Conservation (phyloP, 2,888 invertebrate genomes). For the Harpagoxenus sublaevis region DNA sequence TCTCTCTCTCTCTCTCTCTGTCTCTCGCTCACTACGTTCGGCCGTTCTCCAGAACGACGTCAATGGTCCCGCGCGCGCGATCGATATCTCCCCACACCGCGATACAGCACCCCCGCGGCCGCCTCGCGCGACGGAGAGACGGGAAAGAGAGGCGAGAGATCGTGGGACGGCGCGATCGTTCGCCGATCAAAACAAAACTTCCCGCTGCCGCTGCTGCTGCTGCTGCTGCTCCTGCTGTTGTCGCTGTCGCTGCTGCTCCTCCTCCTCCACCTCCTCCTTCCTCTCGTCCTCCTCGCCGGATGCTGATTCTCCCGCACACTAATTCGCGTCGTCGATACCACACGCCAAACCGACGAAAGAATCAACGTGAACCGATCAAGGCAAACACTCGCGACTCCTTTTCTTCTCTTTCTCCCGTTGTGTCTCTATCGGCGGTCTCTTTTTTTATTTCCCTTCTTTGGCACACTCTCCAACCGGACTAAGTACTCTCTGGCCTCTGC, state of each 20-base stretch:
- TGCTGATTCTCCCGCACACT: conserved; percentile 43
- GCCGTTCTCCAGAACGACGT: conserved; percentile 78
- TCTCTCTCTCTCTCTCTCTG: conserved; percentile 6
- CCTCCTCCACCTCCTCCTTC: neutral
- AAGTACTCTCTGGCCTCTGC: neutral
- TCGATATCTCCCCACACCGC: conserved; percentile 75
- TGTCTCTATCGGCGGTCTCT: conserved; percentile 5
- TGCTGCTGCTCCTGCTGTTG: neutral
- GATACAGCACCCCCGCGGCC: conserved; percentile 41
- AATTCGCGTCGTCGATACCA: conserved; percentile 43
- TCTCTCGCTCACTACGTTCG: conserved; percentile 29
- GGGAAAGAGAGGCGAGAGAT: conserved; percentile 33
- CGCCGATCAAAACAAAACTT: conserved; percentile 76
- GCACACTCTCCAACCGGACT: conserved; percentile 50
- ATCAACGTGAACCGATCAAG: neutral
- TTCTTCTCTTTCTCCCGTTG: neutral
- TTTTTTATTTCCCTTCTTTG: conserved; percentile 50
- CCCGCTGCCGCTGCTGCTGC: conserved; percentile 9
- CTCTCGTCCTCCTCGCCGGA: conserved; percentile 25
- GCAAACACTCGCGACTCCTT: conserved; percentile 20
- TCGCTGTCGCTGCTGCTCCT: neutral
- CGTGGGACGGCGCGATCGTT: conserved; percentile 63
- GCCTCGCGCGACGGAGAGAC: conserved; percentile 7
- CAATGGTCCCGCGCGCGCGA: conserved; percentile 77
- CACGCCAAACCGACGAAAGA: conserved; percentile 4